Evolutionary conservation across 1,140 invertebrate species (phyloP).

Genomic region (Habropoda laboriosa): DNA sequence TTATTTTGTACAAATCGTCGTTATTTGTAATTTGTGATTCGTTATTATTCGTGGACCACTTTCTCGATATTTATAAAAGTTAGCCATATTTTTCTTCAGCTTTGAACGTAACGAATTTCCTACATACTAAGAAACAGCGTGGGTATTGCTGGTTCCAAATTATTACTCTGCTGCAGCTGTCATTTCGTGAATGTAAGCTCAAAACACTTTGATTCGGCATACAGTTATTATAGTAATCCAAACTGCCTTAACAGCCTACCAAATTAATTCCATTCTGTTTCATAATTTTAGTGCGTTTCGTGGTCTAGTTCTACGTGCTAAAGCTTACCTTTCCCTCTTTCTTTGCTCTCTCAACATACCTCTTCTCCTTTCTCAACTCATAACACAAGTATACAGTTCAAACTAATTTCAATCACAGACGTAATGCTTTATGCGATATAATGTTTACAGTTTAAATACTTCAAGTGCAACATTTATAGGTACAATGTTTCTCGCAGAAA

Average conservation of each 20-base stretch:
- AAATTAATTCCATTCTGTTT: constrained; percentile 66
- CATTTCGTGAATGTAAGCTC: neutral
- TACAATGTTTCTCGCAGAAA: neutral
- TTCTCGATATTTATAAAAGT: no score
- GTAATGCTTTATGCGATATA: constrained; percentile 13
- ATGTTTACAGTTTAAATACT: constrained; percentile 23
- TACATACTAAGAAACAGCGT: no score
- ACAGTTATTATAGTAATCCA: constrained; percentile 44
- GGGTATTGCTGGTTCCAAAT: no score
- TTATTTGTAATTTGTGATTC: no score
- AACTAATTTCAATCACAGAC: constrained; percentile 29
- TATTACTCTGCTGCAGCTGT: no score
- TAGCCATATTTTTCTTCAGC: no score
- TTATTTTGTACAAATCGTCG: no score
- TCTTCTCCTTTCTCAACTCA: neutral
- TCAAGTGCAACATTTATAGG: constrained; percentile 12
- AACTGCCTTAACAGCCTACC: constrained; percentile 51
- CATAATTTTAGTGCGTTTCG: constrained; percentile 55
- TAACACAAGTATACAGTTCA: constrained; percentile 1
- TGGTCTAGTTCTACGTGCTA: constrained; percentile 32
- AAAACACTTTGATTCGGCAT: constrained; percentile 18
- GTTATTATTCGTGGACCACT: no score
- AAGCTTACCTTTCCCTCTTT: neutral
- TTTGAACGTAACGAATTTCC: no score
- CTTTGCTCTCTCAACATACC: no score